phyloP scores from a whole-genome alignment of 1,140 invertebrate species.

The Oryzaephilus surinamensis region DNA sequence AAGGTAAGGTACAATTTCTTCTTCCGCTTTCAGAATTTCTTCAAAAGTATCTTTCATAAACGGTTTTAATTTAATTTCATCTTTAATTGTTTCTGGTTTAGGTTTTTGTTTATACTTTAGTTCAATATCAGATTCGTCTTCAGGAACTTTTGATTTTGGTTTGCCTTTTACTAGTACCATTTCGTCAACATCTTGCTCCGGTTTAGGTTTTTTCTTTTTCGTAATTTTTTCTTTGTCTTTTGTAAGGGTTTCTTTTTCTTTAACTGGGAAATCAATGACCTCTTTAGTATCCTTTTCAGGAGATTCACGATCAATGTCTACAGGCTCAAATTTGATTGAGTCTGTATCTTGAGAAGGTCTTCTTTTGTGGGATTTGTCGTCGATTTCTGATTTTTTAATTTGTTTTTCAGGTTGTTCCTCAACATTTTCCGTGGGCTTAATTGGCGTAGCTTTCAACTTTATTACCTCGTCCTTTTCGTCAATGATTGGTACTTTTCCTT shows the following conservation, averaged over 20 bases:
- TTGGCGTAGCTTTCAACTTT: constrained; percentile 27
- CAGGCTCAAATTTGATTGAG: constrained; percentile 16
- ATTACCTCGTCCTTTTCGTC: constrained; percentile 36
- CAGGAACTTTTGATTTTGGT: constrained; percentile 25
- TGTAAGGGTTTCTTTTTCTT: constrained; percentile 15
- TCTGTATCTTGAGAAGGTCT: constrained; percentile 30
- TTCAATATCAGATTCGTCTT: constrained; percentile 21
- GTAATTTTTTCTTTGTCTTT: constrained; percentile 28
- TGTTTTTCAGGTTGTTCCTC: constrained; percentile 13
- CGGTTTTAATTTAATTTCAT: constrained; percentile 23
- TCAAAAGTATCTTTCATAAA: constrained; percentile 32
- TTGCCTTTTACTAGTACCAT: constrained; percentile 12
- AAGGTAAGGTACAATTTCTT: no score
- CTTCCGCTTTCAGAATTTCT: no score
- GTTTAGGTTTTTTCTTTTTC: constrained; percentile 29
- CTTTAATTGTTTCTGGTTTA: constrained; percentile 13
- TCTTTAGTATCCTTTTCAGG: constrained; percentile 19
- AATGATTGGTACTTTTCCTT: constrained; percentile 41
- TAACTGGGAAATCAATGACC: constrained; percentile 22
- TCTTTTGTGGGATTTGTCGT: constrained; percentile 30
- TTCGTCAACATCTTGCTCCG: constrained; percentile 27
- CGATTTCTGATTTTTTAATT: constrained; percentile 39
- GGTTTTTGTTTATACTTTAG: constrained; percentile 18
- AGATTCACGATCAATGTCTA: constrained; percentile 19
- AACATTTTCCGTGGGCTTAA: constrained; percentile 22